Evolutionary conservation across 2,797 vertebrate genomes (phyloP), one percentile per base, ranked within the genome.

Genomic region (Helarctos malayanus): DNA sequence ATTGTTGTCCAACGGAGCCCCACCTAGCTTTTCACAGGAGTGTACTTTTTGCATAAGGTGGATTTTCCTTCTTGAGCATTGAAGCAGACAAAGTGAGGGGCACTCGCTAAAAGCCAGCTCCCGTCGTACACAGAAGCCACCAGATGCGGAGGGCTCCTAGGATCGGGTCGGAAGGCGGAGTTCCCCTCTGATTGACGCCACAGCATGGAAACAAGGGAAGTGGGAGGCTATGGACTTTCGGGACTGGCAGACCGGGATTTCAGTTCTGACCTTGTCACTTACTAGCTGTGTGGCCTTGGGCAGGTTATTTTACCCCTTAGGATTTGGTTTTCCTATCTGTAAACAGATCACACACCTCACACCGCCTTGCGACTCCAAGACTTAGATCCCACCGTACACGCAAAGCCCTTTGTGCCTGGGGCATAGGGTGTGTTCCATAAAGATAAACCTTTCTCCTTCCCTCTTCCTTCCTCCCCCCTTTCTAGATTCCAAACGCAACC

Each of bases 1-100:
- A 9, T 35, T 4, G 0, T 14, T 32, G 23, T 35, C n/a, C 23
- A 9, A 0, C 18, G n/a, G 59, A 47, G 41, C 3, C n/a, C 45
- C 14, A n/a, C 32, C 84, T 52, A 1, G 35, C 12, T 61, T 68
- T 94, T 23, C 29, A 4, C 0, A 10, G 49, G 49, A 18, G 15
- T 85, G 35, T 57, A 16, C 65, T 57, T 61, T 94, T 38, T 5
- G 14, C 85, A 25, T 59, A 80, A 69, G 47, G 27, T 23, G 3
- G 19, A 38, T 32, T 69, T 9, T 23, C 35, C 14, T 80, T 73
- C 35, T 59, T 14, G 35, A 52, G 23, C 10, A 6, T 2, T 0
- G 14, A 57, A 38, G 32, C 9, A 41, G 57, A 41, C 15, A 1
- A 57, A 19, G 11, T 9, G 52, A 78, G 23, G 16, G 63, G 1